phyloP scores from a whole-genome alignment of 2,113 vertebrate species.

The Oplegnathus fasciatus region DNA sequence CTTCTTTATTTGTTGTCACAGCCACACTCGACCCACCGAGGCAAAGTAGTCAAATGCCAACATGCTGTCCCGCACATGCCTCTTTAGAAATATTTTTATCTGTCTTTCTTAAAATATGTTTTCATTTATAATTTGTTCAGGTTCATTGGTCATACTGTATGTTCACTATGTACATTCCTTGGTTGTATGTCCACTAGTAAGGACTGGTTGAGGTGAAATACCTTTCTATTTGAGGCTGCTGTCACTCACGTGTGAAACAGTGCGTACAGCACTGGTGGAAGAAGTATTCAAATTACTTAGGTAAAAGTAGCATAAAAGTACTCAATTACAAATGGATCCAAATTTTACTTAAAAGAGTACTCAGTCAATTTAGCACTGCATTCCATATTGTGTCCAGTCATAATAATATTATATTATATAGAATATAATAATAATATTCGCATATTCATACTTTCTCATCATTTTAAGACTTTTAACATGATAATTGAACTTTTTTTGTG shows the following conservation, averaged over 20 bases:
- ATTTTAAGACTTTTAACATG: no score
- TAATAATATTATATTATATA: no score
- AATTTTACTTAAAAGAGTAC: not conserved
- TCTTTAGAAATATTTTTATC: not conserved
- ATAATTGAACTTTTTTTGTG: no score
- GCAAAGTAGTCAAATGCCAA: not conserved
- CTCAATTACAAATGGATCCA: no score
- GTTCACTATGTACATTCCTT: not conserved
- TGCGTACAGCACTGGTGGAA: conserved; percentile 19
- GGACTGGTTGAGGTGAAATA: conserved; percentile 16
- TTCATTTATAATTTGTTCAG: not conserved
- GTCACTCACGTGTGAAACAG: conserved; percentile 16
- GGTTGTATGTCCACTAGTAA: not conserved
- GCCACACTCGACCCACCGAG: not conserved
- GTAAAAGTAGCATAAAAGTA: no score
- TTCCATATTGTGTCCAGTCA: no score
- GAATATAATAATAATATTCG: no score
- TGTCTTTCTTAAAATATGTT: not conserved
- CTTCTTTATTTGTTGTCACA: not conserved
- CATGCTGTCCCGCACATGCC: not conserved
- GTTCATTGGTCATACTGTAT: not conserved
- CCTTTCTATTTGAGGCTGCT: conserved; percentile 62
- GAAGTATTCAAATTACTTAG: not conserved
- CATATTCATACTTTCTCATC: no score
- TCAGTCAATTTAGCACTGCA: no score